Evolutionary conservation across 2,113 vertebrate genomes (phyloP).

Genomic region (Pteropus alecto): DNA sequence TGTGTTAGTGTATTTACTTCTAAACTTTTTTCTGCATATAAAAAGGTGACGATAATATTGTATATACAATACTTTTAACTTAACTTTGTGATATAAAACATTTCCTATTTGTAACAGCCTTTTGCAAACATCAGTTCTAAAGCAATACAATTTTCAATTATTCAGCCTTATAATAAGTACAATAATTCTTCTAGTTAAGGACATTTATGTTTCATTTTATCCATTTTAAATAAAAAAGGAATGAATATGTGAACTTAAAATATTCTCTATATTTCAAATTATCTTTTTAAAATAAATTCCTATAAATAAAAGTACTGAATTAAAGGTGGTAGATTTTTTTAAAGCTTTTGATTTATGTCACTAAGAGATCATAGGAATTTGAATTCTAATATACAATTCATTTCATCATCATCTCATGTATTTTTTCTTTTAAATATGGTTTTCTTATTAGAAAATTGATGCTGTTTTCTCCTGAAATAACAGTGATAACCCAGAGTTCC

Average conservation of each 20-base stretch:
- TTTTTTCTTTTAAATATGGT: neutral
- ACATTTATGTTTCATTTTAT: neutral
- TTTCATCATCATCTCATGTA: neutral
- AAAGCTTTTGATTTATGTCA: neutral
- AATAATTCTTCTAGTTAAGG: neutral
- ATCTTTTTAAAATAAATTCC: neutral
- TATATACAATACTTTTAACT: neutral
- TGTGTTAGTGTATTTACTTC: neutral
- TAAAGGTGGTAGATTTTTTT: neutral
- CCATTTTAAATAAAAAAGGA: neutral
- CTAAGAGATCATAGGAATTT: neutral
- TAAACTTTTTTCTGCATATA: neutral
- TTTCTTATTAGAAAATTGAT: slow-evolving; percentile 21
- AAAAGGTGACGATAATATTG: neutral
- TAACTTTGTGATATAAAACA: neutral
- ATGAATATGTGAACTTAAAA: neutral
- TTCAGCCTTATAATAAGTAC: neutral
- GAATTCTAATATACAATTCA: neutral
- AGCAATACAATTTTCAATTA: neutral
- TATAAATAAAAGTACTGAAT: neutral
- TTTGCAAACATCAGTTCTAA: neutral
- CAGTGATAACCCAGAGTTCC: neutral
- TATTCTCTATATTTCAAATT: neutral
- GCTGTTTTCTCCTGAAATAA: slow-evolving; percentile 10
- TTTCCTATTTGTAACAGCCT: neutral